Conservation (phyloP, 2,113 vertebrate species). For the Myanophis thanlyinensis region DNA sequence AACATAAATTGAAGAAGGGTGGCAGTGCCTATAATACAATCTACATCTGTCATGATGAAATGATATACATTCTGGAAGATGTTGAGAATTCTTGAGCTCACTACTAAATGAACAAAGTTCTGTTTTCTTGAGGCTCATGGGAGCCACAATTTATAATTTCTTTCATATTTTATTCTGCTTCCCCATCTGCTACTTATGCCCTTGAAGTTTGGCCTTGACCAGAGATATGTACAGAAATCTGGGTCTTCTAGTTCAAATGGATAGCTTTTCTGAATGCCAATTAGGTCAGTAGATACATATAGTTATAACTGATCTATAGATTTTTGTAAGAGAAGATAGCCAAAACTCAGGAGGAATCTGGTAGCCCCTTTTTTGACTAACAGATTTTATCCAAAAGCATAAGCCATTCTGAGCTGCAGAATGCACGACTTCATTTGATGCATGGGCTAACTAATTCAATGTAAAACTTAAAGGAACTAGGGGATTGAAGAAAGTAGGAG, state of each 20-base stretch:
- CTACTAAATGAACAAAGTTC: neutral
- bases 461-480: neutral
- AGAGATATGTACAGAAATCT: neutral
- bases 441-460: neutral
- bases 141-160: neutral
- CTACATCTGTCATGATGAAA: neutral
- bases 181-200: neutral
- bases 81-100: constrained; percentile 5
- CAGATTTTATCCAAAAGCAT: neutral
- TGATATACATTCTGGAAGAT: constrained; percentile 10
- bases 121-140: neutral
- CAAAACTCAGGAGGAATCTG: neutral
- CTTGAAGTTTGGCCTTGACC: neutral
- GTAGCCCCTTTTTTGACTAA: neutral
- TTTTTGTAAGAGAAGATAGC: neutral
- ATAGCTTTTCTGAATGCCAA: neutral
- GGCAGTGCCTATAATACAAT: neutral
- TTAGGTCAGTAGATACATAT: neutral
- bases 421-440: neutral
- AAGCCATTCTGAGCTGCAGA: neutral
- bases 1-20: neutral
- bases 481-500: neutral
- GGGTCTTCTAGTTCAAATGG: neutral
- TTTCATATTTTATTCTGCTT: neutral
- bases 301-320: neutral